Base-by-base conservation (phyloP, 2,113 vertebrate genomes). In the Hydrolagus affinis region DNA sequence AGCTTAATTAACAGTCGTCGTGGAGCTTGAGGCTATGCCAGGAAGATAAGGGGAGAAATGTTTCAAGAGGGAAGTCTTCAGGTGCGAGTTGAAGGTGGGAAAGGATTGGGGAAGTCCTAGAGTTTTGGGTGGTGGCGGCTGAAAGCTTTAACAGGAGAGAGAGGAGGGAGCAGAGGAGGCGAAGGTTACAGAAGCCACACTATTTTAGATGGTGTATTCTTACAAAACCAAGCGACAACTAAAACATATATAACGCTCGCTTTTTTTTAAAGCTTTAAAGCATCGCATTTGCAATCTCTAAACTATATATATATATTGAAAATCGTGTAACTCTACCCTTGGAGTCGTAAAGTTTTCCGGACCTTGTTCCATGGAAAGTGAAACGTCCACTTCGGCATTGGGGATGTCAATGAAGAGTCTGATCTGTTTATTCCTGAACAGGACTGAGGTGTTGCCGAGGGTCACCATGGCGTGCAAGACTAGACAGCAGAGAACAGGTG, bases 341-440 rank as follows among this genome's bases (percentile, higher is more conserved):
- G 4, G 0, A 21, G 25, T 68, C 30, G 44, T 44, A 44, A 44
- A 44, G 44, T 44, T 44, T 1, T 32, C 62, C 30, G 17, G 25
- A 68, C 3, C 62, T 17, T 17, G 62, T 8, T 9, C 23, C 57
- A 12, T 59, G 56, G 23, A 10, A 32, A 28, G 7, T 8, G 10
- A 14, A 19, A 25, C 17, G 64, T 17, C 25, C 14, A 28, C 9
- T 7, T 80, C 78, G 10, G 64, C 28, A 66, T 15, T 1, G 11
- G 60, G 78, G 25, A 83, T 83, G 30, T 83, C 66, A 28, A 83
- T 66, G 15, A 66, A 4, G 32, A 83, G 78, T 32, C 66, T 30
- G 66, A 83, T 83, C 11, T 83, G 60, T 83, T 83, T 28, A 68
- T 68, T 64, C 30, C 66, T 66, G 11, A 66, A 83, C 66, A 28